Evolutionary conservation across 1,140 invertebrate species (phyloP), one percentile per base, ranked within the genome.

Genomic region (Sarcophaga bullata): DNA sequence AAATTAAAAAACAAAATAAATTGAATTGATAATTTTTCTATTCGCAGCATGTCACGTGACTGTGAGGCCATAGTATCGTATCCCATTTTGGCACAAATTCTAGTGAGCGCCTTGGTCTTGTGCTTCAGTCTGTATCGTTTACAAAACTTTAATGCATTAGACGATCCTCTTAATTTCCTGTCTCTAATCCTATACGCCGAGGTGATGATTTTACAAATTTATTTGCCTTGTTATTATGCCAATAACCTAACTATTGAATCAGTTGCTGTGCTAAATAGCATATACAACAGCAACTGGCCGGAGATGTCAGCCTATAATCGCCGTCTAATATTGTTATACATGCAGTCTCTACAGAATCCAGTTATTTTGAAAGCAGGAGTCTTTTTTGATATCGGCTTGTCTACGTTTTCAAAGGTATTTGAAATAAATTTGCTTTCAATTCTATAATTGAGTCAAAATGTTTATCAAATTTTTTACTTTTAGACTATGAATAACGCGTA

Each of bases 401-500:
- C 88, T 1, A 85, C 87, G 47, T 89, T 88, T 19, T 84, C 86
- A 0, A 89, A 89, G 85, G 88, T 87, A 19, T n/a, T 25, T 49
- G 11, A 8, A 68, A 68, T 68, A 19, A n/a, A 8, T 13, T n/a
- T 15, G 7, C 6, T 9, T 0, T n/a, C 0, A 9, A n/a, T 80
- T 49, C 19, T 52, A 46, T 15, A 76, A 15, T 11, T 9, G 15
- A 47, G n/a, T 9, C 37, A 6, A 78, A 6, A 6, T 52, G 8
- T 52, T 80, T 37, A 15, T 80, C n/a, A 80, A 73, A 8, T 73
- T 49, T 80, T 49, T 80, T 9, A 17, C n/a, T 87, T 87, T 10
- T 82, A 88, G 87, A 84, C 83, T 46, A 86, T 88, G 11, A 88
- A 89, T 68, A 89, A 89, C 82, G 84, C 88, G 8, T 89, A 89